Conservation (phyloP, 1,140 invertebrate genomes). For the Tetramorium alpestre region DNA sequence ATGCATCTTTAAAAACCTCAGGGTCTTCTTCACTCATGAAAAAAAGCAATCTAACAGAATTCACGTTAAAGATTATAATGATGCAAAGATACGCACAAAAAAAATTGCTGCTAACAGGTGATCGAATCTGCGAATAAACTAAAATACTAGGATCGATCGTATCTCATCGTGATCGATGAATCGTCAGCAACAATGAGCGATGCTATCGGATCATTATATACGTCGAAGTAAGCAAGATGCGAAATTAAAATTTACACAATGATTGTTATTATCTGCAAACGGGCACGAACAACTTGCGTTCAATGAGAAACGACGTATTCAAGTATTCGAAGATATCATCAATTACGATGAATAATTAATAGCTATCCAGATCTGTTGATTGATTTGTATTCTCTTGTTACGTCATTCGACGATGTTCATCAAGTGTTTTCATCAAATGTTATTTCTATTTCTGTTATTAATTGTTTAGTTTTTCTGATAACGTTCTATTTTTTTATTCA, state of each 20-base stretch:
- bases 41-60: background rate
- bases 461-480: background rate
- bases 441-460: background rate
- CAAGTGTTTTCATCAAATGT: background rate
- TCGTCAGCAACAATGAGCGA: constrained; percentile 23
- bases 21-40: background rate
- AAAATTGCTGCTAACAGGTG: background rate
- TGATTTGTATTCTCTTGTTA: constrained; percentile 22
- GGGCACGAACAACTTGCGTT: background rate
- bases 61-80: background rate
- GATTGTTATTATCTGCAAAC: constrained; percentile 32
- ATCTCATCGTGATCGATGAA: constrained; percentile 38
- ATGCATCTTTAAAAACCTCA: constrained; percentile 53
- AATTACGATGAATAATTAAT: background rate
- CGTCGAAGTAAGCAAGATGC: background rate
- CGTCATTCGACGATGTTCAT: background rate
- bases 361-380: background rate
- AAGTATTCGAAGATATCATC: constrained; percentile 16
- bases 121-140: constrained; percentile 2
- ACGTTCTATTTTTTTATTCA: background rate
- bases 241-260: constrained; percentile 27
- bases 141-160: constrained; percentile 7
- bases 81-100: background rate
- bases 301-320: constrained; percentile 7
- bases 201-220: background rate